These are phyloP conservation scores for Meteorus colon DNA, from an alignment of 2,888 invertebrate species.

Conservation along the genomic window DNA sequence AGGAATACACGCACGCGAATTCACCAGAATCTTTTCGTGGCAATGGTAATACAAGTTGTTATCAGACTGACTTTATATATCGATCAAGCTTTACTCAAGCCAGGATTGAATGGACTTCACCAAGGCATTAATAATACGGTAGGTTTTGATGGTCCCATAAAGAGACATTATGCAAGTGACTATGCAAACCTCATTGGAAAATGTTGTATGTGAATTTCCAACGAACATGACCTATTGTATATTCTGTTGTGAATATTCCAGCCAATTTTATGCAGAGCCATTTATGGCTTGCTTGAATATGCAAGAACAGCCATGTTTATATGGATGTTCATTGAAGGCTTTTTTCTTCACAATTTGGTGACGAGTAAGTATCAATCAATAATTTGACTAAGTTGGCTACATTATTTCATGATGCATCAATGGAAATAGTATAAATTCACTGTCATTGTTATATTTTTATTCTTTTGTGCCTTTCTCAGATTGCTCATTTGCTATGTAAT, in stretches of 20 bases:
- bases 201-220: conserved; percentile 6
- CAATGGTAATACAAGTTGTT: conserved; percentile 85
- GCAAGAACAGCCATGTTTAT: conserved; percentile 92
- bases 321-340: conserved; percentile 98
- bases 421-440: neutral
- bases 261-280: conserved; percentile 87
- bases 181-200: neutral
- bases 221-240: neutral
- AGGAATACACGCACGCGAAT: conserved; percentile 89
- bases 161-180: conserved; percentile 21
- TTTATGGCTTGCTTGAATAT: conserved; percentile 89
- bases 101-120: conserved; percentile 64
- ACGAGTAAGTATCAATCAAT: conserved; percentile 75
- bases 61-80: conserved; percentile 84
- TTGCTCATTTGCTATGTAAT: too few relatives aligned
- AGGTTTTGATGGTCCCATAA: conserved; percentile 62
- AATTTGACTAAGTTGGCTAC: neutral
- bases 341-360: conserved; percentile 90
- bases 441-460: neutral
- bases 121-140: conserved; percentile 82
- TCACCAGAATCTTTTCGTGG: conserved; percentile 88
- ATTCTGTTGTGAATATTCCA: conserved; percentile 67
- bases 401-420: too few relatives aligned
- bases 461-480: neutral
- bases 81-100: conserved; percentile 79